These are phyloP conservation scores for Leucophora obtusa DNA, from an alignment of 2,888 invertebrate genomes.

Conservation along the genomic window DNA sequence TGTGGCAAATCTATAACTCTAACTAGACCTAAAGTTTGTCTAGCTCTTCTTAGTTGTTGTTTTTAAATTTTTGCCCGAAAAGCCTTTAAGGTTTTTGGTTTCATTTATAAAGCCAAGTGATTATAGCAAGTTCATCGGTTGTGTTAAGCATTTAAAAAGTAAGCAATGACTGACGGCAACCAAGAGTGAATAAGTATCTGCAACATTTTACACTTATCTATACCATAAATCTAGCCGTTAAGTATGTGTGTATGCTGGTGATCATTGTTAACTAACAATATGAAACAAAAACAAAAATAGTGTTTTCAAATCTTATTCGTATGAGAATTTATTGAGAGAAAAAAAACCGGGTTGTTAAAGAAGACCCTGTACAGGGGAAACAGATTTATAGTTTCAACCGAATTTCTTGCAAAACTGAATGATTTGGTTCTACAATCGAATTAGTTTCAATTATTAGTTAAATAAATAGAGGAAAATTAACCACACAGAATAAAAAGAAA, in stretches of 20 bases:
- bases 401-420: too few species aligned
- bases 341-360: slow-evolving; percentile 40
- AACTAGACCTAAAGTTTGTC: slow-evolving; percentile 59
- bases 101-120: slow-evolving; percentile 58
- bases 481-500: too few species aligned
- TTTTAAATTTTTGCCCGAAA: slow-evolving; percentile 33
- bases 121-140: slow-evolving; percentile 62
- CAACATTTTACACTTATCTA: slow-evolving; percentile 76
- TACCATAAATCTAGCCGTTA: slow-evolving; percentile 73
- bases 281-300: slow-evolving; percentile 20
- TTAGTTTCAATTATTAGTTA: too few species aligned
- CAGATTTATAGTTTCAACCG: too few species aligned
- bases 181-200: slow-evolving; percentile 75
- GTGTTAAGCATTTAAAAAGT: slow-evolving; percentile 57
- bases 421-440: too few species aligned
- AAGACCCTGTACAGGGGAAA: too few species aligned
- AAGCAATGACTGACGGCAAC: slow-evolving; percentile 58
- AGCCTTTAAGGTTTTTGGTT: slow-evolving; percentile 54
- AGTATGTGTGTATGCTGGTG: slow-evolving; percentile 67
- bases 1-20: slow-evolving; percentile 64
- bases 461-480: too few species aligned
- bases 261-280: slow-evolving; percentile 59
- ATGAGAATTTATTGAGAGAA: not conserved
- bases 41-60: slow-evolving; percentile 41
- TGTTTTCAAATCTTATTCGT: slow-evolving; percentile 34